These are phyloP conservation scores for Drosophila melanosoma DNA, from an alignment of 2,888 invertebrate genomes.

Conservation along the genomic window DNA sequence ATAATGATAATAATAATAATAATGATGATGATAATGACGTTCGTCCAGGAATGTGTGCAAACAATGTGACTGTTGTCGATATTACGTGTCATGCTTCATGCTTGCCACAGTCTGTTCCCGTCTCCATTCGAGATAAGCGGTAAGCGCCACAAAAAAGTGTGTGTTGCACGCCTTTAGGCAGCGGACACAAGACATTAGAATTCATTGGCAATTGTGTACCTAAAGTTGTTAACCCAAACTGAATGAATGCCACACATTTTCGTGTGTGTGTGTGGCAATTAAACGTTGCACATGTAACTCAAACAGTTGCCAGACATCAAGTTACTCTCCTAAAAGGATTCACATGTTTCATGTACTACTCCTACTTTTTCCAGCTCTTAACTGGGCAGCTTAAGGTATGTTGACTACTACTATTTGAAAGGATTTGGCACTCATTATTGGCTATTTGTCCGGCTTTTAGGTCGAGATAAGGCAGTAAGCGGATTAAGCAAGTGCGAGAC, in stretches of 20 bases:
- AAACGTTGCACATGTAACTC: conserved; percentile 60
- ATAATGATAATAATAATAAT: conserved; percentile 20
- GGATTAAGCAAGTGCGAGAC: conserved; percentile 14
- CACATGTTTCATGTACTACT: neutral
- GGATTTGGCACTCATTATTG: neutral
- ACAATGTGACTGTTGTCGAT: conserved; percentile 60
- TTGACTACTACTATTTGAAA: neutral
- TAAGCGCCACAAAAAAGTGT: conserved; percentile 55
- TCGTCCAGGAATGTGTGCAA: conserved; percentile 56
- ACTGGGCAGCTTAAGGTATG: neutral
- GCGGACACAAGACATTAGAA: conserved; percentile 67
- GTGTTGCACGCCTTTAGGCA: conserved; percentile 60
- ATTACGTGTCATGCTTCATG: conserved; percentile 43
- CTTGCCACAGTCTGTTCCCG: conserved; percentile 11
- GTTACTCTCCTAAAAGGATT: conserved; percentile 36
- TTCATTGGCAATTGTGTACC: conserved; percentile 76
- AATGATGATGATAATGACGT: conserved; percentile 12
- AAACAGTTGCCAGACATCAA: conserved; percentile 11
- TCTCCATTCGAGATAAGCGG: conserved; percentile 20
- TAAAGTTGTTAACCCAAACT: conserved; percentile 58
- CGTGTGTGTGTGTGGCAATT: conserved; percentile 63
- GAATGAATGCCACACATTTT: conserved; percentile 37
- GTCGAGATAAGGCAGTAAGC: conserved; percentile 2
- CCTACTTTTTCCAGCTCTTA: neutral
- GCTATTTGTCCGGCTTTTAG: neutral